These are phyloP conservation scores for Discoglossus pictus DNA, from an alignment of 2,797 vertebrate species.

Conservation along the genomic window DNA sequence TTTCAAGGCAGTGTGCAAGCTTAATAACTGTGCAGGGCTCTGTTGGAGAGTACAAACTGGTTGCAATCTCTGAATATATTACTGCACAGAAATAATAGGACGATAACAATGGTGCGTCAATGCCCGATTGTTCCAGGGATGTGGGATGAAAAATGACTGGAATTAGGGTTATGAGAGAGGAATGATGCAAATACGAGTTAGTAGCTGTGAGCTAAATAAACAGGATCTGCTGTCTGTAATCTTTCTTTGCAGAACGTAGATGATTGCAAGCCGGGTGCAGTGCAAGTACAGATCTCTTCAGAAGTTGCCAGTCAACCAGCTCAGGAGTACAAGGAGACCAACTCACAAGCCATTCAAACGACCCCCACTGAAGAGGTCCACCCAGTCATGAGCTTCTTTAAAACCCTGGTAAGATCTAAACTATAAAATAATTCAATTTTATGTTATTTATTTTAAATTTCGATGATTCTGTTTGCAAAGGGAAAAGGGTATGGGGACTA, in stretches of 20 bases:
- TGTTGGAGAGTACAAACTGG: conserved; percentile 55
- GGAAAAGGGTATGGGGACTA: too few relatives aligned
- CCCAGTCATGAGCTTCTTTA: conserved; percentile 98
- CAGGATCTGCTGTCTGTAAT: conserved; percentile 56
- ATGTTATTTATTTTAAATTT: too few relatives aligned
- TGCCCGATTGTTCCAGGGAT: conserved; percentile 62
- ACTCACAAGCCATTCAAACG: conserved; percentile 57
- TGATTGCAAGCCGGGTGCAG: conserved; percentile 63
- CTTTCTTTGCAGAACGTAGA: conserved; percentile 74
- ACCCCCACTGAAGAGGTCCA: conserved; percentile 66
- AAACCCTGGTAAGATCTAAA: conserved; percentile 85
- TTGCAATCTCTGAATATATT: conserved; percentile 56
- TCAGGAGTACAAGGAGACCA: conserved; percentile 49
- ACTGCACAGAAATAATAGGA: conserved; percentile 23
- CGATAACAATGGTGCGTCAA: conserved; percentile 52
- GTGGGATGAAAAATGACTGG: conserved; percentile 76
- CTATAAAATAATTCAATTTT: too few relatives aligned
- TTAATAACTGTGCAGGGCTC: conserved; percentile 51
- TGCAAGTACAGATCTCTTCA: conserved; percentile 56
- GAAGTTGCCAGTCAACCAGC: conserved; percentile 49
- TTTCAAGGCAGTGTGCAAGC: conserved; percentile 16
- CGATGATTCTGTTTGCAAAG: too few relatives aligned
- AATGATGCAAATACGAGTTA: conserved; percentile 59
- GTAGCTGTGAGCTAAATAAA: conserved; percentile 54
- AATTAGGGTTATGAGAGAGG: conserved; percentile 65